Evolutionary conservation across 2,888 invertebrate genomes (phyloP).

Genomic region (Drosophila hamatofila): DNA sequence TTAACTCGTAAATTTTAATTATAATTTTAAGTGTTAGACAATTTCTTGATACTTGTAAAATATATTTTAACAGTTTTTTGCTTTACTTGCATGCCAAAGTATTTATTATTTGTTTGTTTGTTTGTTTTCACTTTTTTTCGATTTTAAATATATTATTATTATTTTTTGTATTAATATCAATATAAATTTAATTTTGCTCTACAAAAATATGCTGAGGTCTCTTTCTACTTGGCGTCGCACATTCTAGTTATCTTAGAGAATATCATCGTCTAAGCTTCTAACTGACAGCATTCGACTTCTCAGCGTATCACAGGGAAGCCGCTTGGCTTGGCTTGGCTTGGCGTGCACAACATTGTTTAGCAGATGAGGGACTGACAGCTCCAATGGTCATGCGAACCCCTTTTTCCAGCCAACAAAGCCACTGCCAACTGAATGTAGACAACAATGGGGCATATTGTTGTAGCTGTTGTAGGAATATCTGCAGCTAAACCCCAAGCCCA

Average conservation of each 20-base stretch:
- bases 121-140: too few species aligned
- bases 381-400: constrained; percentile 35
- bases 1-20: too few species aligned
- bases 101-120: too few species aligned
- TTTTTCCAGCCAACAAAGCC: constrained; percentile 40
- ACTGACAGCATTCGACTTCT: constrained; percentile 44
- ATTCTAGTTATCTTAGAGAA: constrained; percentile 11
- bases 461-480: constrained; percentile 43
- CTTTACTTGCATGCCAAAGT: too few species aligned
- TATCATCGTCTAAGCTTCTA: constrained; percentile 20
- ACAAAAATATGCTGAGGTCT: neutral
- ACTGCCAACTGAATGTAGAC: constrained; percentile 43
- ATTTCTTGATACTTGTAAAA: too few species aligned
- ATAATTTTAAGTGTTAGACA: too few species aligned
- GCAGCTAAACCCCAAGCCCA: constrained; percentile 30
- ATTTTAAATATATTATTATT: neutral
- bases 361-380: constrained; percentile 62
- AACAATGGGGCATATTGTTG: constrained; percentile 61
- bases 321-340: constrained; percentile 1
- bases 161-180: too few species aligned
- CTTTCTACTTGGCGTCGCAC: neutral
- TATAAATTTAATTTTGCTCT: neutral
- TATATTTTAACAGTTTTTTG: too few species aligned
- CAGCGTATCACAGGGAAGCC: constrained; percentile 45
- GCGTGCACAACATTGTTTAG: constrained; percentile 33